Conservation (phyloP, 2,888 invertebrate genomes). For the Hanleya hanleyi region DNA sequence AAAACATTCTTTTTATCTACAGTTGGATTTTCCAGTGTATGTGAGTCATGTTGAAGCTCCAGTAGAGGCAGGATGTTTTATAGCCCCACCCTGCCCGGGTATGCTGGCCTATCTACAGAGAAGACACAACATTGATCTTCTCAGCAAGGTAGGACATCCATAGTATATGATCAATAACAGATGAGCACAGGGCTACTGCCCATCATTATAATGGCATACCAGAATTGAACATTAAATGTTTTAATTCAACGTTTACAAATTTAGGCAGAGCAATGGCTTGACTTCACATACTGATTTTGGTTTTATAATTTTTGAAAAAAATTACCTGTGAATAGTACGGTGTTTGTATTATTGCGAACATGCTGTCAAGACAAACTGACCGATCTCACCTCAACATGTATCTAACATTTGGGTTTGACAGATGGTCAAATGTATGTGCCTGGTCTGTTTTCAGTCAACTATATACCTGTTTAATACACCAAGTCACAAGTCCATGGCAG, state of each 20-base stretch:
- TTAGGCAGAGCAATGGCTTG: no score
- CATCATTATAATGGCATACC: no score
- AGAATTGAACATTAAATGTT: no score
- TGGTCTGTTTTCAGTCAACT: constrained; percentile 38
- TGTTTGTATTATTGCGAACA: no score
- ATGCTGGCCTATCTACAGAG: constrained; percentile 50
- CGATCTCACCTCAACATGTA: no score
- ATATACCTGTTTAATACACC: constrained; percentile 44
- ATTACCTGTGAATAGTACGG: no score
- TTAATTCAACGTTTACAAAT: no score
- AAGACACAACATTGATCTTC: constrained; percentile 45
- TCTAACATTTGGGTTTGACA: not conserved
- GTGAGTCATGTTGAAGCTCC: constrained; percentile 35
- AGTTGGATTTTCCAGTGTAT: constrained; percentile 42
- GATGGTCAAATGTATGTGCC: not conserved
- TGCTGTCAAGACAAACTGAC: no score
- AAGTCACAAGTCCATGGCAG: constrained; percentile 51
- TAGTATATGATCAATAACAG: no score
- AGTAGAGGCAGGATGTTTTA: constrained; percentile 35
- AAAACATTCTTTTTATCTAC: constrained; percentile 22
- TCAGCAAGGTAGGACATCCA: constrained; percentile 41
- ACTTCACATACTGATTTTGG: no score
- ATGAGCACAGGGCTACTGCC: no score
- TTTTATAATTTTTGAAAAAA: no score
- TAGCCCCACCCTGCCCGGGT: constrained; percentile 50